Evolutionary conservation across 2,113 vertebrate species (phyloP).

Genomic region (Procavia capensis): DNA sequence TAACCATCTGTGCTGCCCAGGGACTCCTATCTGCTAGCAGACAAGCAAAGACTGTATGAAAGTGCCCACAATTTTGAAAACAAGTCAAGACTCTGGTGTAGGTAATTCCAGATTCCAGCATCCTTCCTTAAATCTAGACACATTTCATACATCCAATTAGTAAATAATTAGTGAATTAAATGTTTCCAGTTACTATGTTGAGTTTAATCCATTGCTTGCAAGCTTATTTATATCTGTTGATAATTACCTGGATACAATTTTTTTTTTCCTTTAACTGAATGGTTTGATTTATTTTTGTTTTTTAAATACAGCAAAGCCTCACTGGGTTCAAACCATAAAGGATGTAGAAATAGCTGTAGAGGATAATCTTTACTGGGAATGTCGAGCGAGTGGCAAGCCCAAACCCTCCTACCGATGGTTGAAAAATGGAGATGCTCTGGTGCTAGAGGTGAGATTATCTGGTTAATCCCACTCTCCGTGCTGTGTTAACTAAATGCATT

Average conservation of each 20-base stretch:
- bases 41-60: background rate
- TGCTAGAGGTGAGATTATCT: conserved; percentile 87
- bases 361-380: conserved; percentile 94
- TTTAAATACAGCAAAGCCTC: conserved; percentile 92
- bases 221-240: background rate
- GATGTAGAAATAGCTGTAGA: conserved; percentile 92
- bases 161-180: background rate
- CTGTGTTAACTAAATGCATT: background rate
- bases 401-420: conserved; percentile 96
- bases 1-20: background rate
- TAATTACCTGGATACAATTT: background rate
- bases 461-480: background rate
- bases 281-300: background rate
- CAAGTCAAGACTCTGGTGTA: background rate
- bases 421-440: conserved; percentile 91
- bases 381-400: conserved; percentile 95
- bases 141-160: background rate
- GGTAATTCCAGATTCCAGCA: background rate
- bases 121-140: background rate
- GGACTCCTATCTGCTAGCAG: conserved; percentile 7
- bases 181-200: background rate
- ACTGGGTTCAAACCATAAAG: conserved; percentile 93
- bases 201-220: background rate
- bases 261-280: background rate
- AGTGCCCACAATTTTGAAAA: background rate